Base-by-base conservation (phyloP, 2,797 vertebrate genomes). In the Takifugu rubripes region DNA sequence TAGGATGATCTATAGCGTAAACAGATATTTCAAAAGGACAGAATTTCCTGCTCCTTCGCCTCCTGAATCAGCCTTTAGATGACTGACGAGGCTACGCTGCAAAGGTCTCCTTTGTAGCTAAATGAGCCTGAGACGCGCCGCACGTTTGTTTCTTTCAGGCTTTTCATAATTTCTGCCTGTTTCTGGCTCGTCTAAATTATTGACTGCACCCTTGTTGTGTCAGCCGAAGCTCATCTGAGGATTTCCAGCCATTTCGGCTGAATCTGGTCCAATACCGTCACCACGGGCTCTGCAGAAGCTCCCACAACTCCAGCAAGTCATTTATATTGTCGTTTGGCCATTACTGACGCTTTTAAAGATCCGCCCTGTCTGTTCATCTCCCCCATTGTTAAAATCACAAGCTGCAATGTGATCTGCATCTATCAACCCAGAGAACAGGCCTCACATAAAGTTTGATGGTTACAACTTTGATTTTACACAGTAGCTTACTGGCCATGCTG, bases 331-430 rank as follows among this genome's bases (percentile, higher is more conserved):
- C 49, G 60, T 56, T 52, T 25, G 44, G 70, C 63, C 64, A 64
- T 75, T 61, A 66, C 56, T 56, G 54, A 68, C 59, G 68, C 51
- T 54, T 68, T 63, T 55, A 60, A 68, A 58, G 53, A 29, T 26
- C 25, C 5, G 7, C 55, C 47, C 46, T 56, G 36, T 68, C 36
- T 14, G 36, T 40, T 40, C 36, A 40, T 40, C 36, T 12, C 12
- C 12, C 3, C 36, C 12, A 25, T 44, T 63, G 44, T 74, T 54
- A 31, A 56, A 63, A 17, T 27, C 59, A 50, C 44, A 59, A 25
- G 46, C 51, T 64, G 48, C 10, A 9, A 9, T 25, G 2, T 51
- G 5, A 26, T 14, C 27, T 3, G 42, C 25, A 3, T 52, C n/a
- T 17, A 44, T 16, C n/a, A 44, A 44, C n/a, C 43, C n/a, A 44